phyloP scores from a whole-genome alignment of 2,797 vertebrate genomes.

The Miichthys miiuy region DNA sequence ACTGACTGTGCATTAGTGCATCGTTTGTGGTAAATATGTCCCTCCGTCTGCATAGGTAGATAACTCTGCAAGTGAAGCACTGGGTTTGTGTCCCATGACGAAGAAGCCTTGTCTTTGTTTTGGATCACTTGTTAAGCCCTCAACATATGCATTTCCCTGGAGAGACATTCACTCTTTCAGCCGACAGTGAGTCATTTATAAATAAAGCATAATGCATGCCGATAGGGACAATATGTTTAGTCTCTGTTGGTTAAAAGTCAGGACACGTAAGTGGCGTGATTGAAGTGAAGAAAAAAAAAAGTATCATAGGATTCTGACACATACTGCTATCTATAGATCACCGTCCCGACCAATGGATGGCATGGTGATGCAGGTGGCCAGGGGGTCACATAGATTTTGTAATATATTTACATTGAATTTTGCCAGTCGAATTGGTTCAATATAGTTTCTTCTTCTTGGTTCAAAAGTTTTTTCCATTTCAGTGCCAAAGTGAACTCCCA shows the following conservation, averaged over 20 bases:
- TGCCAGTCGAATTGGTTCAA: no score
- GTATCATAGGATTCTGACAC: background rate
- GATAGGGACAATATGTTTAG: conserved; percentile 22
- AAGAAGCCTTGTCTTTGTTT: conserved; percentile 48
- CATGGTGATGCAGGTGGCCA: no score
- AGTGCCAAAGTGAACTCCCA: no score
- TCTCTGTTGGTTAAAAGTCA: conserved; percentile 26
- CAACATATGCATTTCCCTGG: conserved; percentile 42
- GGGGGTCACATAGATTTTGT: no score
- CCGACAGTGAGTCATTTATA: conserved; percentile 28
- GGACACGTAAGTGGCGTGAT: conserved; percentile 21
- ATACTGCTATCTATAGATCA: no score
- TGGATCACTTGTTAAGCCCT: conserved; percentile 55
- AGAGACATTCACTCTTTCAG: conserved; percentile 33
- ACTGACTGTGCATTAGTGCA: conserved; percentile 59
- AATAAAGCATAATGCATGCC: conserved; percentile 43
- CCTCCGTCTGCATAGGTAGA: conserved; percentile 39
- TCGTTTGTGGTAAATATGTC: conserved; percentile 45
- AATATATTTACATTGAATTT: no score
- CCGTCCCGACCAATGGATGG: no score
- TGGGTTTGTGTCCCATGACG: conserved; percentile 18
- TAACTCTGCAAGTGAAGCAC: conserved; percentile 17
- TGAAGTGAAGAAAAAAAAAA: conserved; percentile 22
- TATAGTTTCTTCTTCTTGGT: no score
- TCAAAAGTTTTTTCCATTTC: no score